phyloP scores from a whole-genome alignment of 2,797 vertebrate species.

The Syndactyla subalaris region DNA sequence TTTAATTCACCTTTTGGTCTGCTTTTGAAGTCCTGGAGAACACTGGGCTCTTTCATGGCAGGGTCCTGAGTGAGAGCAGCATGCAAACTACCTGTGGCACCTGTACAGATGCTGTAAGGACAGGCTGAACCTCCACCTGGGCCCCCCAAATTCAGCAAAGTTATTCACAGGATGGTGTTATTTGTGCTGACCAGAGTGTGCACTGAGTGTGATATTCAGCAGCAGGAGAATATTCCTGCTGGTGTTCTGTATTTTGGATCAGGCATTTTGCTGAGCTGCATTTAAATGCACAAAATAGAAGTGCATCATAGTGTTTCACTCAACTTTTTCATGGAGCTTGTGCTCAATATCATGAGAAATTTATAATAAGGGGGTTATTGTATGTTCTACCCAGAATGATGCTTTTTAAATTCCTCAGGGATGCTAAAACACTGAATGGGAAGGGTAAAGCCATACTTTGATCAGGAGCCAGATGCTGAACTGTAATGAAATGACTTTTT shows the following conservation, averaged over 20 bases:
- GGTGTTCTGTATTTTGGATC: not conserved
- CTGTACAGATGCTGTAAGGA: not conserved
- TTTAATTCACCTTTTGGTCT: not conserved
- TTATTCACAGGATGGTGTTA: fast-evolving
- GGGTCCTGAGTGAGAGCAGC: not conserved
- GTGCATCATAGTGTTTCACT: fast-evolving
- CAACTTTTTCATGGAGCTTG: fast-evolving
- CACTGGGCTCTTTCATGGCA: not conserved
- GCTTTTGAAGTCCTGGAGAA: not conserved
- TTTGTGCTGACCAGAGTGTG: not conserved
- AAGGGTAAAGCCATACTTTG: not conserved
- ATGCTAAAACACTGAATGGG: not conserved
- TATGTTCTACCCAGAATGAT: not conserved
- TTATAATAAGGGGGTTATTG: not conserved
- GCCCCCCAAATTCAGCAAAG: not conserved
- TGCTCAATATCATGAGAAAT: not conserved
- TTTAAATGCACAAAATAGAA: not conserved
- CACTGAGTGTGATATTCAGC: not conserved
- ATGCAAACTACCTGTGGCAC: not conserved
- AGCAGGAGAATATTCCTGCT: not conserved
- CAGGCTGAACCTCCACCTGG: not conserved
- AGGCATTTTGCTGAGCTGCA: not conserved
- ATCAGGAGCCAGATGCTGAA: no score
- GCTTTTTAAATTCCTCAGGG: not conserved
- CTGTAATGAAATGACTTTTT: no score